phyloP scores from a whole-genome alignment of 2,113 vertebrate species.

The Ctenomys sociabilis region DNA sequence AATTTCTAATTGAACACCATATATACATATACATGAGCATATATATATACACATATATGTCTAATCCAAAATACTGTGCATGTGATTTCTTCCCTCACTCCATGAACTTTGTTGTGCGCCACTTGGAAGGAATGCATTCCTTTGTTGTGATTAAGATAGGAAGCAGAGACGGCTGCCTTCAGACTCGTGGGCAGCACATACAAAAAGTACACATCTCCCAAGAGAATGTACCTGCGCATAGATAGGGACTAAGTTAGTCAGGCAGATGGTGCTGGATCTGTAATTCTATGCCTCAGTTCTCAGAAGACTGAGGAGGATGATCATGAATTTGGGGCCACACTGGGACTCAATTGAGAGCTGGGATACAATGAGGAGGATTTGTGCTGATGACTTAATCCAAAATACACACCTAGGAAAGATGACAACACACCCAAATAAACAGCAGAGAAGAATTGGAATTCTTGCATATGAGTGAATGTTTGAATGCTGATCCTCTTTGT shows the following conservation, averaged over 20 bases:
- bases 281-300: background rate
- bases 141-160: background rate
- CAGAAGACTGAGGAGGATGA: background rate
- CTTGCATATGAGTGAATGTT: background rate
- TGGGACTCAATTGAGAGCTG: background rate
- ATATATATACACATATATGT: background rate
- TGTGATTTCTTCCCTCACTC: background rate
- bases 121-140: background rate
- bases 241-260: background rate
- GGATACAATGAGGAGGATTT: background rate
- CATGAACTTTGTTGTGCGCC: background rate
- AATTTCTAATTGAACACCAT: constrained; percentile 46
- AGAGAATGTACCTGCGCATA: background rate
- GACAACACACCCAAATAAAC: background rate
- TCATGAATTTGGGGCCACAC: background rate
- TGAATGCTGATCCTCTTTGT: background rate
- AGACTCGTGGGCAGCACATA: background rate
- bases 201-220: background rate
- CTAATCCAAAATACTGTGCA: background rate
- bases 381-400: background rate
- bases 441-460: background rate
- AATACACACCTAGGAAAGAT: constrained; percentile 26
- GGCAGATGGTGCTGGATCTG: background rate
- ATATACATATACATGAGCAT: background rate
- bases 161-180: background rate